phyloP scores from a whole-genome alignment of 1,140 invertebrate species.

The Atta cephalotes region DNA sequence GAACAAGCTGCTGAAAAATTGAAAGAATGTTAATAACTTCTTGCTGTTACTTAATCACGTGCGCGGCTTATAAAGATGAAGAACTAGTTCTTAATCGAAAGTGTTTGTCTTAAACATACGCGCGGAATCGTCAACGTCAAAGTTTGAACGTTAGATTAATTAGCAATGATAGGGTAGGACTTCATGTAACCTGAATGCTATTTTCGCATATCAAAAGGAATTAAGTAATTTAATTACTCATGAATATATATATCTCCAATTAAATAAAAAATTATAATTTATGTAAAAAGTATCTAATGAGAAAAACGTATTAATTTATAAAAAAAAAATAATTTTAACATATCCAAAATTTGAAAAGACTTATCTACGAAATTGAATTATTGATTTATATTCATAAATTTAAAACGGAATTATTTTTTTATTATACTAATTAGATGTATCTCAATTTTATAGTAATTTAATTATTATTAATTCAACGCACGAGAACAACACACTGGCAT shows the following conservation, averaged over 20 bases:
- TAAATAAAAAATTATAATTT: slow-evolving; percentile 2
- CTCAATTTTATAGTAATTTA: background rate
- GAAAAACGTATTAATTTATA: background rate
- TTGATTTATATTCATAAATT: background rate
- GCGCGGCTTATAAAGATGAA: background rate
- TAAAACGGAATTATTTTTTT: background rate
- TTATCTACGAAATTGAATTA: background rate
- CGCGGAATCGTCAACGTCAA: slow-evolving; percentile 38
- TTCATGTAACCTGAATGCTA: slow-evolving; percentile 25
- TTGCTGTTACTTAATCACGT: slow-evolving; percentile 44
- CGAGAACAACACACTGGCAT: too few species aligned
- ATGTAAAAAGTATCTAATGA: background rate
- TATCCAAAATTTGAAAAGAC: background rate
- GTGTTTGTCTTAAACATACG: slow-evolving; percentile 43
- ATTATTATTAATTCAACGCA: slow-evolving; percentile 1
- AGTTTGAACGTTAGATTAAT: slow-evolving; percentile 39
- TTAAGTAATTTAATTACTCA: slow-evolving; percentile 2
- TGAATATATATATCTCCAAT: background rate
- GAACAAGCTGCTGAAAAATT: slow-evolving; percentile 12
- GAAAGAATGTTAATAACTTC: slow-evolving; percentile 53
- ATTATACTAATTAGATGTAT: background rate
- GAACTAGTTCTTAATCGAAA: slow-evolving; percentile 53
- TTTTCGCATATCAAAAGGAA: background rate
- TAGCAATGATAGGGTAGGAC: slow-evolving; percentile 18
- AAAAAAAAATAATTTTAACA: background rate